Evolutionary conservation across 2,113 vertebrate species (phyloP), one percentile per base, ranked within the genome.

Genomic region (Bos javanicus): DNA sequence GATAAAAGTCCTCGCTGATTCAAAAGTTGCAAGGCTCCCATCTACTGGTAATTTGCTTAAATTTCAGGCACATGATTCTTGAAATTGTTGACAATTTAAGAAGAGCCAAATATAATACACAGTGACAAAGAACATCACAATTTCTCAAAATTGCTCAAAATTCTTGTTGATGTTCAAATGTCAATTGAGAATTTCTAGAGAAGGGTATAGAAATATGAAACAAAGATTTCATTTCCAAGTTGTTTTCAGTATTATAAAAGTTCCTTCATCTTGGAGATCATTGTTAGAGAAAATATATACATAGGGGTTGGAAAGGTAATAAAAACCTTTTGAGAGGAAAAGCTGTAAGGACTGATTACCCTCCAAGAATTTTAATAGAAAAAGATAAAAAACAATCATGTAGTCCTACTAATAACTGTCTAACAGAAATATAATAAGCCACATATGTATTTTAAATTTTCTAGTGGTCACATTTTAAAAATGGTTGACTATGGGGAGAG

Each of bases 301-400:
- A 71, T 10, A 87, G 12, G 26, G 21, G 14, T 11, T 62, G 12
- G 21, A 62, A 93, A 90, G 36, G 36, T 86, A 81, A 83, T 87
- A 48, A 81, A 91, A 88, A 71, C 7, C 85, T 93, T 91, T 90
- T 56, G 16, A 95, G 60, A 87, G 7, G 6, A 83, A 90, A 91
- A 91, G 28, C 36, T 87, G 3, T 54, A 87, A 82, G 33, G 21
- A 64, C 23, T 64, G 30, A 95, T 52, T 83, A 76, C 33, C 28
- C 64, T 64, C 25, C 43, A 93, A 28, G 13, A 95, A 87, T 93
- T 84, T 96, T 90, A 87, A 87, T 57, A 28, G 57, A 95, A 97
- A 36, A 88, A 52, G 7, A 71, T 64, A 96, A 43, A 88, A 93
- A 17, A 91, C 14, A 92, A 67, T 80, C 21, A 85, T 82, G 36